Base-by-base conservation (phyloP, 2,113 vertebrate genomes). In the Spea bombifrons region DNA sequence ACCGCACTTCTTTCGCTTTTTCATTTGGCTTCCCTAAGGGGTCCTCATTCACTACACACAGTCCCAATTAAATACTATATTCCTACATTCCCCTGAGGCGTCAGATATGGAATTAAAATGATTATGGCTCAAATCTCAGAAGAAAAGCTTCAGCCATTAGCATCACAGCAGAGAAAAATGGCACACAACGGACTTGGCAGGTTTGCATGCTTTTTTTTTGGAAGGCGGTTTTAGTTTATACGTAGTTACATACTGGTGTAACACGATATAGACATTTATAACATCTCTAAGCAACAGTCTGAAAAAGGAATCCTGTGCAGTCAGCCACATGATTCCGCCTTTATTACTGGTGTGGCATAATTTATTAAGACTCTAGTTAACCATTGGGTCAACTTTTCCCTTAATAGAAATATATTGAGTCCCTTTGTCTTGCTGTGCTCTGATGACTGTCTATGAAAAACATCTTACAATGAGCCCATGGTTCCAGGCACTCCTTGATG, bases 1-100 rank as follows among this genome's bases (percentile, higher is more conserved):
- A 61, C 3, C 4, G 1, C 57, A 10, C 13, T 61, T 61, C 57
- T 44, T 13, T 15, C 9, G 16, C 43, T 10, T 64, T 74, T 48
- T 74, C 45, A 30, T 65, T 64, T 49, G 16, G 8, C 48, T 49
- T 64, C 46, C 59, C 57, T 12, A 65, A 73, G 15, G 46, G 30
- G 46, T 15, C 43, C 43, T 47, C 30, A 74, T 74, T 45, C 16
- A 64, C n/a, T 9, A n/a, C 59, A n/a, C 59, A 74, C 44, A 65
- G 8, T 64, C 43, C 71, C 57, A 64, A 63, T 74, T 74, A 74
- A 64, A 74, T 9, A 47, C n/a, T 30, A 43, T 71, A 71, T 71
- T 71, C 69, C 69, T 52, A 5, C 17, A 4, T 47, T 59, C 16
- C 48, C 16, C 7, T n/a, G 15, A n/a, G 66, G 15, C 10, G 16